A percentile compares a stretch with the other conserved stretches of the same genome.
Evolutionary conservation across 2,888 invertebrate species (phyloP).

Genomic region (Aspidiotus rigidus): DNA sequence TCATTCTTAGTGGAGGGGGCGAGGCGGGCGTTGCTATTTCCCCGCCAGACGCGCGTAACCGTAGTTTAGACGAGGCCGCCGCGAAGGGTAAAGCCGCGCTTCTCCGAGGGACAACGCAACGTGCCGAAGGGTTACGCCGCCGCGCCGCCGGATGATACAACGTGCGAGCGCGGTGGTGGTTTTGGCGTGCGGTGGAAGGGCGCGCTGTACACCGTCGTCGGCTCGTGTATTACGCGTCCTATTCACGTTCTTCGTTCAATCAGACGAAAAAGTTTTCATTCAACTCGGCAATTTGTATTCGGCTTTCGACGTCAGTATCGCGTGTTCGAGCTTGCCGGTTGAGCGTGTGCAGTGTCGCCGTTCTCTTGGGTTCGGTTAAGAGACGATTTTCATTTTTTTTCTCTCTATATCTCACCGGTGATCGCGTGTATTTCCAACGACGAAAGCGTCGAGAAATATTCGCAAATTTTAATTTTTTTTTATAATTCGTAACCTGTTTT

Average conservation of each 20-base stretch:
- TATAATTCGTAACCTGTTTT: neutral
- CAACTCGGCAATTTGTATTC: neutral
- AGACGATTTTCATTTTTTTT: slow-evolving; percentile 12
- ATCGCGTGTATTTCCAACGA: too few species aligned
- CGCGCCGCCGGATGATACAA: neutral
- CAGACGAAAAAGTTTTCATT: slow-evolving; percentile 27
- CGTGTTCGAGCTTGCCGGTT: slow-evolving; percentile 13
- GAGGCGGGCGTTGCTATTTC: slow-evolving; percentile 13
- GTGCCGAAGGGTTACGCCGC: slow-evolving; percentile 4
- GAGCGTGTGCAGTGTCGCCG: neutral
- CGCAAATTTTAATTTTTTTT: neutral
- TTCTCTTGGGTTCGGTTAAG: neutral
- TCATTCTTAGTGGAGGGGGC: neutral
- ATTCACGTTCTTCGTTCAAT: slow-evolving; percentile 24
- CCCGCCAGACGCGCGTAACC: slow-evolving; percentile 16
- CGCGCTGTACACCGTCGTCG: slow-evolving; percentile 9
- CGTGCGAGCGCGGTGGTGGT: neutral
- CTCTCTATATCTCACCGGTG: neutral
- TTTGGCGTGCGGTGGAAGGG: slow-evolving; percentile 3
- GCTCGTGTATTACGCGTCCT: slow-evolving; percentile 26
- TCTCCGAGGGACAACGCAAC: neutral
- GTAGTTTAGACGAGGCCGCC: slow-evolving; percentile 8
- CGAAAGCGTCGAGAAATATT: neutral
- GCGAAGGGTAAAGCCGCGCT: neutral
- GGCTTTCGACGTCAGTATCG: slow-evolving; percentile 2